Percentiles rank a stretch among this genome's conserved stretches.
Evolutionary conservation across 2,888 invertebrate species (phyloP).

Genomic region (Onthophagus sagittarius): DNA sequence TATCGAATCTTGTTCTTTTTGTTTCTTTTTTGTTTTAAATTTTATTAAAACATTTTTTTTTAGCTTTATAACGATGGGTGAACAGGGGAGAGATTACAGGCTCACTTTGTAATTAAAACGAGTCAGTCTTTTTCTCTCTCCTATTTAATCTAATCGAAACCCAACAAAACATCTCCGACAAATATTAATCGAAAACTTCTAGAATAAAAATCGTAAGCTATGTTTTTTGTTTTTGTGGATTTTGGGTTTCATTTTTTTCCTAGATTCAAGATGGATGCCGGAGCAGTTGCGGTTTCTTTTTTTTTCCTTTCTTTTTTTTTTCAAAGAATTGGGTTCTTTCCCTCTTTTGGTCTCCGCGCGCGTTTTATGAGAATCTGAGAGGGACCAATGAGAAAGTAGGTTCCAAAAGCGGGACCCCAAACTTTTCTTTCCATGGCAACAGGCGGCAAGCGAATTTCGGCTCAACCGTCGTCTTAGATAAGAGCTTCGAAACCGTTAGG

Average conservation of each 20-base stretch:
- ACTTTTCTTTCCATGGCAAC: conserved; percentile 35
- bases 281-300: not conserved
- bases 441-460: conserved; percentile 30
- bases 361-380: not conserved
- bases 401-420: conserved; percentile 33
- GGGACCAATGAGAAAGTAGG: conserved; percentile 30
- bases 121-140: conserved; percentile 81
- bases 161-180: not conserved
- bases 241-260: not conserved
- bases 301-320: conserved; percentile 1
- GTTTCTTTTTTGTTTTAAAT: conserved; percentile 10
- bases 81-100: conserved; percentile 65
- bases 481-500: conserved; percentile 31
- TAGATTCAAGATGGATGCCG: conserved; percentile 11
- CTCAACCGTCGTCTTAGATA: conserved; percentile 34
- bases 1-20: not conserved
- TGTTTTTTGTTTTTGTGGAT: not conserved
- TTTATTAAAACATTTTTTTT: not conserved
- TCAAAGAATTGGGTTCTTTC: not conserved
- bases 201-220: too few relatives aligned
- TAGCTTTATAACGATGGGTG: conserved; percentile 31
- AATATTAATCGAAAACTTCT: too few relatives aligned
- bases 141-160: conserved; percentile 50
- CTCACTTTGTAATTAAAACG: conserved; percentile 54
- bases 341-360: not conserved